Base-by-base conservation (phyloP, 2,888 invertebrate genomes). In the Cyclophora albipunctata region DNA sequence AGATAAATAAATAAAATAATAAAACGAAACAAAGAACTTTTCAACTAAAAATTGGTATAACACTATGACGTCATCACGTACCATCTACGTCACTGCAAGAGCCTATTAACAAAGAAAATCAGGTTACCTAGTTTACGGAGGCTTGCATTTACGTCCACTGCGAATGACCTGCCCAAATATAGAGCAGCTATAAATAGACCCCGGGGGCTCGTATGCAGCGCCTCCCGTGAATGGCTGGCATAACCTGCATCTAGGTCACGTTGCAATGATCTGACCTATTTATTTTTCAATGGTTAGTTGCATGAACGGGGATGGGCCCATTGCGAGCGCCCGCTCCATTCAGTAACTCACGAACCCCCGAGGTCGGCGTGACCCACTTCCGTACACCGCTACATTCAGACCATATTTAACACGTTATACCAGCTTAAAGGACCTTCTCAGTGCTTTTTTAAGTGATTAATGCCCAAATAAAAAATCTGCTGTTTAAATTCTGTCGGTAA, bases 231-330 rank as follows among this genome's bases (percentile, higher is more conserved):
- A 83, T 85, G 84, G 83, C 78, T 79, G 70, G 37, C 4, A 37
- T 67, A 64, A 66, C 71, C 69, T 75, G 75, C 79, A 87, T 76
- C 70, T 81, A 72, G 85, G 79, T 64, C 84, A 83, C 83, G 71
- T 72, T 86, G 87, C 86, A 86, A 81, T 83, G 77, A 83, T 83
- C 76, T 85, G 87, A 88, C 88, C 88, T 84, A 88, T 82, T 77
- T 88, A 84, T 86, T 84, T 84, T 85, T 87, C 83, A 87, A 88
- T 87, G 87, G 82, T 69, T 71, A 71, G 78, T 64, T 74, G 81
- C 78, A 85, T 85, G 86, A 84, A 86, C 85, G 84, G 81, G 83
- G 78, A 67, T 69, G 75, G 76, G 73, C 75, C 78, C 84, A 73
- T 73, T 76, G 72, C 82, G 76, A 79, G 73, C 67, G 72, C 20